phyloP scores from a whole-genome alignment of 2,797 vertebrate genomes.

The Bothrops alternatus region DNA sequence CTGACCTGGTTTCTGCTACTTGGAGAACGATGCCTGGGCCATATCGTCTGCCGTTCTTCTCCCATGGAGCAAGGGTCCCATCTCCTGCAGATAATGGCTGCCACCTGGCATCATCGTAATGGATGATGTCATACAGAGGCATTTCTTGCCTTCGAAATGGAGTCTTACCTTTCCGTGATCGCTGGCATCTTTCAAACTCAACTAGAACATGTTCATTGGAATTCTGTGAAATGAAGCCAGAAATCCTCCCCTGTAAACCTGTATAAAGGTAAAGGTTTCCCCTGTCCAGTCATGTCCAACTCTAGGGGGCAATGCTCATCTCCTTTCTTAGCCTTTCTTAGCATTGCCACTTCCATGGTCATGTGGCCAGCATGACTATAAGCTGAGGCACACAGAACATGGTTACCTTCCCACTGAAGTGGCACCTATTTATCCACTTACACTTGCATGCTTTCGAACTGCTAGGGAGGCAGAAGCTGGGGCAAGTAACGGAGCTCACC shows the following conservation, averaged over 20 bases:
- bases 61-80: slow-evolving; percentile 64
- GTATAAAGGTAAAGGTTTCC: not conserved
- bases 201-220: slow-evolving; percentile 57
- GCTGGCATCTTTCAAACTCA: slow-evolving; percentile 55
- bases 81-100: slow-evolving; percentile 60
- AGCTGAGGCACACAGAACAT: not conserved
- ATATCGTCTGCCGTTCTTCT: slow-evolving; percentile 50
- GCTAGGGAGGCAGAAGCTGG: not conserved
- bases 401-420: not conserved
- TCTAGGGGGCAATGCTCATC: not conserved
- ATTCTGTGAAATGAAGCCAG: slow-evolving; percentile 38
- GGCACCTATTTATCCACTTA: not conserved
- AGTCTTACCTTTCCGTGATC: slow-evolving; percentile 28
- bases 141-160: slow-evolving; percentile 58
- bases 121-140: slow-evolving; percentile 56
- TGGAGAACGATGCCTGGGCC: slow-evolving; percentile 67
- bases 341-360: not conserved
- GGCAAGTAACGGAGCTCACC: not conserved
- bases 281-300: not conserved
- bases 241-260: not conserved
- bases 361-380: not conserved
- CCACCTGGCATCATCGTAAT: slow-evolving; percentile 55
- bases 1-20: slow-evolving; percentile 44
- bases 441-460: not conserved
- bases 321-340: not conserved